A percentile compares a stretch with the other conserved stretches of the same genome.
phyloP scores from a whole-genome alignment of 2,797 vertebrate species.

The Anguilla anguilla region DNA sequence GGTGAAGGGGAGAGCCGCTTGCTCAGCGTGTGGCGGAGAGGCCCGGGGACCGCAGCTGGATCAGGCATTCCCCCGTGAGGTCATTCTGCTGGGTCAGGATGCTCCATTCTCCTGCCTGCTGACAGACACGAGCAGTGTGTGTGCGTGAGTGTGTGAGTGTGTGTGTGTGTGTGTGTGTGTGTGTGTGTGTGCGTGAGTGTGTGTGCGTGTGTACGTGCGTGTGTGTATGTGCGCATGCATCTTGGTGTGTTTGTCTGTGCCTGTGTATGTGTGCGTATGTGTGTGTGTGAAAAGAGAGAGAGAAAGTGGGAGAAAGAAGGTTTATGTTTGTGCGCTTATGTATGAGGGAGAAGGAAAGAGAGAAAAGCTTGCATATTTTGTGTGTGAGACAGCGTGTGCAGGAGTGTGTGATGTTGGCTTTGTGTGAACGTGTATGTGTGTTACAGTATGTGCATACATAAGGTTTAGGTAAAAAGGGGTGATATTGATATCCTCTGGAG shows the following conservation, averaged over 20 bases:
- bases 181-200: not conserved
- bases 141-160: not conserved
- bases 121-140: slow-evolving; percentile 29
- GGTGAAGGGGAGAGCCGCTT: slow-evolving; percentile 34
- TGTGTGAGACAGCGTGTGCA: not conserved
- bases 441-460: not conserved
- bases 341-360: not conserved
- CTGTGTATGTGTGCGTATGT: not conserved
- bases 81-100: slow-evolving; percentile 36
- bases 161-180: not conserved
- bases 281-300: not conserved
- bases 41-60: slow-evolving; percentile 7
- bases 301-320: not conserved
- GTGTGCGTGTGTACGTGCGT: not conserved
- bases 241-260: not conserved
- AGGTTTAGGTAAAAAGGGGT: not conserved
- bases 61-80: slow-evolving; percentile 18
- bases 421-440: not conserved
- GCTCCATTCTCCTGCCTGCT: slow-evolving; percentile 36
- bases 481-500: slow-evolving; percentile 26
- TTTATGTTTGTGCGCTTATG: not conserved
- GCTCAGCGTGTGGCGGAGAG: slow-evolving; percentile 42
- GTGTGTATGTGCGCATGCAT: not conserved
- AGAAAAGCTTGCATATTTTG: not conserved
- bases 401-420: not conserved